Conservation (phyloP, 2,113 vertebrate genomes). For the Taxidea taxus region DNA sequence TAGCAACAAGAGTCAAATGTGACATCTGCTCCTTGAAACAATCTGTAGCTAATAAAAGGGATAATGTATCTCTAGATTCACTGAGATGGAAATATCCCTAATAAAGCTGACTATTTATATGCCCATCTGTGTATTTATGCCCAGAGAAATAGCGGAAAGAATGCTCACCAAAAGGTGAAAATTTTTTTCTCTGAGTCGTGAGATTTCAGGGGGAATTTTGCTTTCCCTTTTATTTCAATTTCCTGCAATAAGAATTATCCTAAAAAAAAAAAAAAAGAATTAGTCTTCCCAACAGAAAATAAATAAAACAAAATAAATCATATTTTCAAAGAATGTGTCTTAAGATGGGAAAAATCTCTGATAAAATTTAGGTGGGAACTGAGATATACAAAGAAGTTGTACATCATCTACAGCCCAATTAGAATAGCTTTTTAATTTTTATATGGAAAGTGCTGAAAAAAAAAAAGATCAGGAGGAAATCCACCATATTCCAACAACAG, state of each 20-base stretch:
- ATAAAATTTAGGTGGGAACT: neutral
- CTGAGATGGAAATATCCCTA: conserved; percentile 2
- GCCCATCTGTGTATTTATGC: neutral
- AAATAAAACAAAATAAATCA: too few relatives aligned
- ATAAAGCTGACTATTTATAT: conserved; percentile 34
- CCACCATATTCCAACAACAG: neutral
- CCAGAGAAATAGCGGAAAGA: conserved; percentile 36
- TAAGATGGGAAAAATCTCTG: neutral
- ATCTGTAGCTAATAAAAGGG: neutral
- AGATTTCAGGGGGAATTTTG: neutral
- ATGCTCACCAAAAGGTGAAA: neutral
- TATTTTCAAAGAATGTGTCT: conserved; percentile 15
- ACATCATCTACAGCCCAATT: neutral
- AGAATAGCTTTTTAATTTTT: neutral
- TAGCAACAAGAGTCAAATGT: neutral
- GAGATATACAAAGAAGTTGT: neutral
- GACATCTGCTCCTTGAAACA: neutral
- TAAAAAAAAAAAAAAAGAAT: neutral
- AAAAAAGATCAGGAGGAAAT: neutral
- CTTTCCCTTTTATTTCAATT: neutral
- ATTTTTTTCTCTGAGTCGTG: conserved; percentile 2
- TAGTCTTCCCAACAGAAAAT: neutral
- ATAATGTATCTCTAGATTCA: neutral
- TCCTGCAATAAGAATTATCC: neutral
- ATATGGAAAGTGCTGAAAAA: neutral